Percentiles rank a stretch among this genome's conserved stretches.
These are phyloP conservation scores for Acyrthosiphon pisum DNA, from an alignment of 1,140 invertebrate genomes.

Conservation along the genomic window DNA sequence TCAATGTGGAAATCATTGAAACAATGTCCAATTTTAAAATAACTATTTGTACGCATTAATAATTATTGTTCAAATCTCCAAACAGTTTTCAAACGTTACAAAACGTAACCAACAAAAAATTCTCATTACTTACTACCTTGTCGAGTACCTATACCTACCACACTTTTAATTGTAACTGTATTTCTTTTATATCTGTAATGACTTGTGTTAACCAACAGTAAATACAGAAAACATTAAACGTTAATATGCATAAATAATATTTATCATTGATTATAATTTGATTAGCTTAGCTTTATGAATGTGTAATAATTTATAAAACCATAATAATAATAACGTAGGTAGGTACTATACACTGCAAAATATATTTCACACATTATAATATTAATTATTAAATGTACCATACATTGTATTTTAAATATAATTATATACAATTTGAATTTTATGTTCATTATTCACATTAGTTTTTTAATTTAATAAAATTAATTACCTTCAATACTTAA, in stretches of 20 bases:
- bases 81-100: neutral
- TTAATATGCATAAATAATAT: neutral
- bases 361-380: neutral
- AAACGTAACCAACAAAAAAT: neutral
- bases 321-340: no score
- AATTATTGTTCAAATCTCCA: neutral
- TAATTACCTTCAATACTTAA: neutral
- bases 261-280: neutral
- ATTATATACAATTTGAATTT: neutral
- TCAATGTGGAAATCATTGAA: neutral
- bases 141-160: neutral
- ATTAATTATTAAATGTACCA: no score
- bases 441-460: neutral
- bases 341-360: neutral
- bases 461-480: neutral
- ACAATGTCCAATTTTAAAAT: neutral
- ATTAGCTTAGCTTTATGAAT: no score
- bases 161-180: neutral
- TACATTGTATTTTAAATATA: neutral
- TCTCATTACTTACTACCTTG: neutral
- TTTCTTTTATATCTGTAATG: neutral
- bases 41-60: neutral
- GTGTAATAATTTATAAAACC: no score
- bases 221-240: neutral
- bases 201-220: neutral